phyloP scores from a whole-genome alignment of 2,113 vertebrate genomes.

The Campylorhamphus procurvoides region DNA sequence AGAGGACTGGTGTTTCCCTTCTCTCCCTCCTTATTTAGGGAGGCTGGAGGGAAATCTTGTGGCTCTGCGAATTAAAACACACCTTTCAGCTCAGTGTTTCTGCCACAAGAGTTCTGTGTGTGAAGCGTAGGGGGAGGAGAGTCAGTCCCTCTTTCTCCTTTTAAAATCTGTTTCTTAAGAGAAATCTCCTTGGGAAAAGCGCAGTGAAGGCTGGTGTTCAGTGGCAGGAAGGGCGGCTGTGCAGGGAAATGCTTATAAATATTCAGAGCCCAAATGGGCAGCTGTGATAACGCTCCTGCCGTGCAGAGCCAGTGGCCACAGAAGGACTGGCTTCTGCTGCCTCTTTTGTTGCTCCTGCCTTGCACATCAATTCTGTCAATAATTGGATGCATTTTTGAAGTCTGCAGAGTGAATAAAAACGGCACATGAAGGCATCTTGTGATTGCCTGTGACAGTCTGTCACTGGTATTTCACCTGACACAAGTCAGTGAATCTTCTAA shows the following conservation, averaged over 20 bases:
- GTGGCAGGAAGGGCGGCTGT: slow-evolving; percentile 2
- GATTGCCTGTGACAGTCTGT: slow-evolving; percentile 66
- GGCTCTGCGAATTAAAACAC: not conserved
- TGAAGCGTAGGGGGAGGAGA: not conserved
- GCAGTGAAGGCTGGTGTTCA: slow-evolving; percentile 34
- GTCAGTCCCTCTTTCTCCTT: not conserved
- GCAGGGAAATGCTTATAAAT: slow-evolving; percentile 46
- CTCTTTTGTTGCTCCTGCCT: slow-evolving; percentile 34
- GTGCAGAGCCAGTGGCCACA: not conserved
- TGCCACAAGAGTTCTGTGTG: not conserved
- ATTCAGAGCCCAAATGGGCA: slow-evolving; percentile 56
- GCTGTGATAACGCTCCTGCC: slow-evolving; percentile 11
- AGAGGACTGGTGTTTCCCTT: rapidly evolving
- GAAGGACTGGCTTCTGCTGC: slow-evolving; percentile 43
- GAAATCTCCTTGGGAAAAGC: not conserved
- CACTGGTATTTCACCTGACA: slow-evolving; percentile 60
- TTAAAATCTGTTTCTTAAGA: not conserved
- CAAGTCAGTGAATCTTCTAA: slow-evolving; percentile 61
- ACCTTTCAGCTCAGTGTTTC: not conserved
- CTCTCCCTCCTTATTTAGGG: not conserved
- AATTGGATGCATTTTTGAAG: slow-evolving; percentile 59
- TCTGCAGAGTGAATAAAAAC: slow-evolving; percentile 49
- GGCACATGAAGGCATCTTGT: slow-evolving; percentile 51
- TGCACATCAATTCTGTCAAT: slow-evolving; percentile 65
- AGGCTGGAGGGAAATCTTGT: not conserved